A percentile compares a stretch with the other conserved stretches of the same genome.
phyloP scores from a whole-genome alignment of 1,140 invertebrate species.

The Trypoxylus dichotomus region DNA sequence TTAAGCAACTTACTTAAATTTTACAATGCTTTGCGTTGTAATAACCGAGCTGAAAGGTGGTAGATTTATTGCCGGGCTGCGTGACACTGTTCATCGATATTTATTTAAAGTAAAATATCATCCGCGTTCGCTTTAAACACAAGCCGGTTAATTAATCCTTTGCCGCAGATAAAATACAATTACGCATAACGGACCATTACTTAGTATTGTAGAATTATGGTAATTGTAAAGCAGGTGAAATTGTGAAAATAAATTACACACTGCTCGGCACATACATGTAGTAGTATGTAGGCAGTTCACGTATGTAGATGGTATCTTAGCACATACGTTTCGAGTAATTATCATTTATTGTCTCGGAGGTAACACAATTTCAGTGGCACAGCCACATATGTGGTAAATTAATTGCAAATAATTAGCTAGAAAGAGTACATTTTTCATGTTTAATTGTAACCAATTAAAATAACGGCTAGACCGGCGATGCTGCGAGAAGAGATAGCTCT shows the following conservation, averaged over 20 bases:
- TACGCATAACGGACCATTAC: conserved; percentile 6
- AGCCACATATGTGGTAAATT: conserved; percentile 24
- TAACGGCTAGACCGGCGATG: conserved; percentile 3
- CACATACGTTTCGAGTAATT: conserved; percentile 27
- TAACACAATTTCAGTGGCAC: conserved; percentile 27
- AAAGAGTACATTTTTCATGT: conserved; percentile 29
- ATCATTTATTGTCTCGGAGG: conserved; percentile 29
- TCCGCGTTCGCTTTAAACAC: not conserved
- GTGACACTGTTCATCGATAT: too few species aligned
- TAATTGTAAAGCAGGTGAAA: conserved; percentile 22
- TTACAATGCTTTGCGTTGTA: too few species aligned
- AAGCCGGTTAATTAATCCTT: not conserved
- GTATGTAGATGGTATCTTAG: conserved; percentile 27
- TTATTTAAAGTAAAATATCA: not conserved
- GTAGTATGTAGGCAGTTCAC: conserved; percentile 4
- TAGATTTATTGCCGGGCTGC: too few species aligned
- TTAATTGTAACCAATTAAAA: conserved; percentile 28
- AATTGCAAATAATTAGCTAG: conserved; percentile 29
- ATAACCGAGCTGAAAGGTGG: too few species aligned
- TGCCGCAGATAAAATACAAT: not conserved
- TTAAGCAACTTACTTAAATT: too few species aligned
- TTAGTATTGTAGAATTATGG: conserved; percentile 13
- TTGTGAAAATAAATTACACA: conserved; percentile 15
- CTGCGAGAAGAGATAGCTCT: conserved; percentile 5
- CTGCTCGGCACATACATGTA: not conserved